Base-by-base conservation (phyloP, 1,140 invertebrate species). In the Zeugodacus cucurbitae region DNA sequence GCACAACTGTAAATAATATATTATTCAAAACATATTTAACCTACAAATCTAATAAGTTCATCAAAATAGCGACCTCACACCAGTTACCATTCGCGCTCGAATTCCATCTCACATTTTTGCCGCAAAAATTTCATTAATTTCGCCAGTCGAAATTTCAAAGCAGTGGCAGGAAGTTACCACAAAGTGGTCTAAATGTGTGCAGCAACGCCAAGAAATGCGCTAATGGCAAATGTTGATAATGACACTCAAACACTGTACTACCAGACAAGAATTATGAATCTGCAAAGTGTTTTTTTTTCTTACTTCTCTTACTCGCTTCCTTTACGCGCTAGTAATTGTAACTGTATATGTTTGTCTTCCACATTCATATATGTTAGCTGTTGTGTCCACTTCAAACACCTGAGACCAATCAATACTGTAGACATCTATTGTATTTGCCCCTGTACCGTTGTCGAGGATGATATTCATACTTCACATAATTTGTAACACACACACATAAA, bases 381-480 rank as follows among this genome's bases (percentile, higher is more conserved):
- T 37, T 74, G 34, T 74, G 17, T 20, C 67, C 67, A 74, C 67
- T 74, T 37, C 67, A 37, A 74, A 37, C 67, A 74, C 34, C 34
- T 74, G 74, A 44, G 26, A 26, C 41, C 74, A 82, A 82, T 82
- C 74, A 82, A 82, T 82, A 82, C 74, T 82, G 41, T 26, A 41
- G 74, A 48, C 74, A 82, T 48, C 34, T 26, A 11, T 48, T 82
- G 41, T 48, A 82, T 82, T 29, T 29, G 41, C 26, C 41, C 74
- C 41, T 82, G 22, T 48, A 8, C 22, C 22, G 6, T 34, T 48
- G 34, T n/a, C 70, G 22, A 74, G 70, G 70, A 22, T 37, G 34
- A 11, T 82, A 34, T 82, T 26, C 41, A 82, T 82, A 22, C 74
- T 82, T 82, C 74, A 82, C n/a, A 82, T 82, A 82, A 82, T 54